Evolutionary conservation across 2,888 invertebrate genomes (phyloP), one percentile per base, ranked within the genome.

Genomic region (Eupithecia exiguata): DNA sequence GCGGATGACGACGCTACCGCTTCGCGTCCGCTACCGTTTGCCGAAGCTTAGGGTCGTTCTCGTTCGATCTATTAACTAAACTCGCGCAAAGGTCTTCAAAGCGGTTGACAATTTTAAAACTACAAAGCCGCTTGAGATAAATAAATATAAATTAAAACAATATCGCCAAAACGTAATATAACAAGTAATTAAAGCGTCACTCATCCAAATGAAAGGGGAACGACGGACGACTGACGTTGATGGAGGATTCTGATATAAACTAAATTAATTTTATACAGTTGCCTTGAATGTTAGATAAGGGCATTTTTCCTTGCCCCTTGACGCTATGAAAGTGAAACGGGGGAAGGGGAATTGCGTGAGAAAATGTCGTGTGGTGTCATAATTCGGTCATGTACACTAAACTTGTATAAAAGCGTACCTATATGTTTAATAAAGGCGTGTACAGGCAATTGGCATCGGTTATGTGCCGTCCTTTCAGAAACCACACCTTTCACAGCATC

Each of bases 181-280:
- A 81, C 81, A 82, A 86, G 83, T 83, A 86, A 87, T 87, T 87
- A 86, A 86, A 87, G 81, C 75, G 85, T 87, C 86, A 84, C 81
- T 85, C 84, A 79, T 84, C 81, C 78, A 81, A 83, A 82, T 79
- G 82, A 80, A 84, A 81, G 79, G 83, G 82, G 83, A 79, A 78
- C 78, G 49, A 49, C 49, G 49, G n/a, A 49, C 46, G 77, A 76
- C 74, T 82, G 86, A 87, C 84, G 75, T 84, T 86, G 87, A 87
- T 81, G 82, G 80, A 84, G 86, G 83, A 83, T 83, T 76, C 76
- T 81, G 83, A 86, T 85, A 83, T 79, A 83, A 68, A 83, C 82
- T 83, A 82, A 86, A 85, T 86, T 83, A 85, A 85, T 84, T 80
- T 82, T 84, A 78, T 83, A 79, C 75, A 82, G 81, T 80, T 25